Base-by-base conservation (phyloP, 2,888 invertebrate genomes). In the Aplocera efformata region DNA sequence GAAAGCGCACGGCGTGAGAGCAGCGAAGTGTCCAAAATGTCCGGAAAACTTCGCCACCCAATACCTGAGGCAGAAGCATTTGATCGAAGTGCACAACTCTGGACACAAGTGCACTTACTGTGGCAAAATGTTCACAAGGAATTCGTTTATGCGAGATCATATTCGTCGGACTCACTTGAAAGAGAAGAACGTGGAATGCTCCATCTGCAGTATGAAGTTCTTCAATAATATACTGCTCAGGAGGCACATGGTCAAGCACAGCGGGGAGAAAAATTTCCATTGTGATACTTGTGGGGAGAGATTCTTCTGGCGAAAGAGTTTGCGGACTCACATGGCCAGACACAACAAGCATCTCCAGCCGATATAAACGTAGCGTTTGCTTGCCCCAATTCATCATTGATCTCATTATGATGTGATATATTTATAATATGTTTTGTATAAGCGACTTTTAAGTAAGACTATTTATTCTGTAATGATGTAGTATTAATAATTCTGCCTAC, bases 211-310 rank as follows among this genome's bases (percentile, higher is more conserved):
- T 38, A 82, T 84, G 74, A 84, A 81, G 54, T 88, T 88, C 50
- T 86, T 86, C 22, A 86, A 85, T 34, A 82, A 83, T 40, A 79
- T 84, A 3, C 65, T 86, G 4, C 39, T 85, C 6, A 69, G 79
- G 23, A 58, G 83, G 1, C 88, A 86, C 32, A 83, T 86, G 83
- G 77, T 84, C 0, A 86, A 83, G 32, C 86, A 86, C 38, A 86
- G 86, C 26, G 89, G 89, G 1, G 90, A 90, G 24, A 89, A 89
- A 39, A 88, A 85, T 30, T 90, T 90, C 43, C 88, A 91, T 33
- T 92, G 92, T 47, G 90, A 92, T 30, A 72, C 90, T 1, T 92
- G 92, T 41, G 90, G 90, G 0, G 90, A 90, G 45, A 81, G 90
- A 52, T 90, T 91, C 48, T 89, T 90, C 24, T 91, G 91, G 70